Conservation (phyloP, 1,140 invertebrate species). For the Drosophila pruinosa region DNA sequence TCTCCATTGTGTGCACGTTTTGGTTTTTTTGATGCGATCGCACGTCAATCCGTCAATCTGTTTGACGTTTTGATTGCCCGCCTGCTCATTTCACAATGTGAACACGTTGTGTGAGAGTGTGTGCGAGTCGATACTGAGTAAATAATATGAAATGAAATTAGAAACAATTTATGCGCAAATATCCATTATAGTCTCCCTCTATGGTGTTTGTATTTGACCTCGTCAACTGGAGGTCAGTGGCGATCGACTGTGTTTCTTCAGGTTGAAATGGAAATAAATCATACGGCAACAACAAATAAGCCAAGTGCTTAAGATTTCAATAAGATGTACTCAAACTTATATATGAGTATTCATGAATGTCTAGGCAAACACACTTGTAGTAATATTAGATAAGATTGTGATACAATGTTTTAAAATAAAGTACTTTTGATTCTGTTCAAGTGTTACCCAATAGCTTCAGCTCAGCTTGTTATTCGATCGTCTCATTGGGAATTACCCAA, state of each 20-base stretch:
- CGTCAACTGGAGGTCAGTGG: constrained; percentile 62
- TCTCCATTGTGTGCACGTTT: constrained; percentile 11
- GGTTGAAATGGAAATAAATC: constrained; percentile 10
- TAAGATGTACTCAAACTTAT: background rate
- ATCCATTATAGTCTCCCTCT: constrained; percentile 31
- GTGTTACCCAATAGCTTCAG: background rate
- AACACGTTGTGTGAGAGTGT: background rate
- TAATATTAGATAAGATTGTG: constrained; percentile 5
- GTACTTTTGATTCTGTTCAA: background rate
- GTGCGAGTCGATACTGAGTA: background rate
- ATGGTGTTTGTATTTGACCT: constrained; percentile 44
- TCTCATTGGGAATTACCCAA: constrained; percentile 1
- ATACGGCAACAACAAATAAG: constrained; percentile 15
- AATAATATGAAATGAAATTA: constrained; percentile 43
- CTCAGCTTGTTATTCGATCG: background rate
- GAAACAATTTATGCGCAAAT: constrained; percentile 65
- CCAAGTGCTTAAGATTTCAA: constrained; percentile 17
- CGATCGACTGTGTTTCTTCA: constrained; percentile 20
- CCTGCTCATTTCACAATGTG: constrained; percentile 37
- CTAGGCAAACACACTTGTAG: background rate
- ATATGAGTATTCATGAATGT: background rate
- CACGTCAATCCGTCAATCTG: constrained; percentile 52
- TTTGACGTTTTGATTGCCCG: constrained; percentile 68
- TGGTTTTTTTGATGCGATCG: constrained; percentile 34
- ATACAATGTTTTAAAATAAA: background rate